Conservation (phyloP, 1,140 invertebrate species). For the Carcinoscorpius rotundicauda region DNA sequence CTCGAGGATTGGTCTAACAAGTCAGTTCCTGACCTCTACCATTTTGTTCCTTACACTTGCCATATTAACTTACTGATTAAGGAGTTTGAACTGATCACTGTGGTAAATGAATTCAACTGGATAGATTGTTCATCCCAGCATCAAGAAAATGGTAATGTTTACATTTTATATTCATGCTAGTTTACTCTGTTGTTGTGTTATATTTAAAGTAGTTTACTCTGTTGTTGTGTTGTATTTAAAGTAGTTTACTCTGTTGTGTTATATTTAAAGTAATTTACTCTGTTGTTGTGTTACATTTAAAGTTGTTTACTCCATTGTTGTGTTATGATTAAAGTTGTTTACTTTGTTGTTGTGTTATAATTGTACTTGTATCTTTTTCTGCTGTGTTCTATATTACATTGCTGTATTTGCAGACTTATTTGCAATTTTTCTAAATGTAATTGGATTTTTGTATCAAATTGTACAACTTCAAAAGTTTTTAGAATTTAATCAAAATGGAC, state of each 20-base stretch:
- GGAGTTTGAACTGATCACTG: slow-evolving; percentile 88
- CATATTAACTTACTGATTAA: slow-evolving; percentile 80
- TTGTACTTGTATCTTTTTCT: slow-evolving; percentile 8
- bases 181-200: slow-evolving; percentile 1
- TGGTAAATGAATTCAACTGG: slow-evolving; percentile 98
- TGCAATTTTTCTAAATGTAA: too few relatives aligned
- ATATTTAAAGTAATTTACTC: too few relatives aligned
- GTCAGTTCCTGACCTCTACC: slow-evolving; percentile 72
- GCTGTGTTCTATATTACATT: too few relatives aligned
- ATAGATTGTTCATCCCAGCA: slow-evolving; percentile 91
- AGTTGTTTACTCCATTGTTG: slow-evolving; percentile 7
- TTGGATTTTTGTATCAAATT: too few relatives aligned
- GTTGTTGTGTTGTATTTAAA: too few relatives aligned
- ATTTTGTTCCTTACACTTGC: slow-evolving; percentile 96
- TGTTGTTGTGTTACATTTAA: too few relatives aligned
- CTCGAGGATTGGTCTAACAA: slow-evolving; percentile 94
- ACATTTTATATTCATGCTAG: slow-evolving; percentile 1
- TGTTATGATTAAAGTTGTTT: background rate
- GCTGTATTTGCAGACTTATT: too few relatives aligned
- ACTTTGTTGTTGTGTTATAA: slow-evolving; percentile 1
- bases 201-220: slow-evolving; percentile 8
- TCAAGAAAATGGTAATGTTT: slow-evolving; percentile 64
- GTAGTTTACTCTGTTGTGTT: too few relatives aligned
- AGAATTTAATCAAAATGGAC: too few relatives aligned
- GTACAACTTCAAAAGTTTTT: too few relatives aligned